Evolutionary conservation across 2,888 invertebrate genomes (phyloP).

Genomic region (Xestia sexstrigata): DNA sequence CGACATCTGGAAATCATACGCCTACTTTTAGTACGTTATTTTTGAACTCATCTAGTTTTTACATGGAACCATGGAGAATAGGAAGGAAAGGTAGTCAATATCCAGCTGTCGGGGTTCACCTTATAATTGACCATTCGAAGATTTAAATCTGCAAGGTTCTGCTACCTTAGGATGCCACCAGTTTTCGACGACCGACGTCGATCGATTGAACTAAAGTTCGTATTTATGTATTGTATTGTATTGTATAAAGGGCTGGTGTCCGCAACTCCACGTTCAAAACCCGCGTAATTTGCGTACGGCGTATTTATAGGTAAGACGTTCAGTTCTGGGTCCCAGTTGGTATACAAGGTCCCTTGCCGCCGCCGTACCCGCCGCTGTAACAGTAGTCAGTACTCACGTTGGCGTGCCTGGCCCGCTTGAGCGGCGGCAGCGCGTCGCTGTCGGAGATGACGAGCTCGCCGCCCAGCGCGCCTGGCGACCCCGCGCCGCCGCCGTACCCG

Average conservation of each 20-base stretch:
- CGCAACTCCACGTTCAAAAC: too few species aligned
- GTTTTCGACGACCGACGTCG: background rate
- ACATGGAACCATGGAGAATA: background rate
- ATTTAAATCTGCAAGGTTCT: background rate
- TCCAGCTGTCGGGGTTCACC: background rate
- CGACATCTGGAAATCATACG: conserved; percentile 78
- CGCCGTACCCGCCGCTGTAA: too few species aligned
- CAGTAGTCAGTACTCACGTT: conserved; percentile 68
- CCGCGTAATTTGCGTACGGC: too few species aligned
- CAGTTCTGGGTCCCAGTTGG: background rate
- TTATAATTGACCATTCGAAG: too few species aligned
- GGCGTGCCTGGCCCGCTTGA: conserved; percentile 78
- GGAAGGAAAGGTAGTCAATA: background rate
- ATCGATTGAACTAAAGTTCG: background rate
- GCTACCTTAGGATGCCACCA: background rate
- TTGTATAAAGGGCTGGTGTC: too few species aligned
- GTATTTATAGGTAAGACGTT: background rate
- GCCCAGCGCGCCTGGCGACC: conserved; percentile 73
- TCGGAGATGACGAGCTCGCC: conserved; percentile 87
- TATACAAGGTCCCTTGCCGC: too few species aligned
- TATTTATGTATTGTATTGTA: too few species aligned
- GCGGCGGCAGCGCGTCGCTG: conserved; percentile 78
- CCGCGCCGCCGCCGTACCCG: conserved; percentile 75
- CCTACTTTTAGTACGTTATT: background rate
- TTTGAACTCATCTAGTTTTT: background rate